phyloP scores from a whole-genome alignment of 2,888 invertebrate genomes.

The Congeria kusceri region DNA sequence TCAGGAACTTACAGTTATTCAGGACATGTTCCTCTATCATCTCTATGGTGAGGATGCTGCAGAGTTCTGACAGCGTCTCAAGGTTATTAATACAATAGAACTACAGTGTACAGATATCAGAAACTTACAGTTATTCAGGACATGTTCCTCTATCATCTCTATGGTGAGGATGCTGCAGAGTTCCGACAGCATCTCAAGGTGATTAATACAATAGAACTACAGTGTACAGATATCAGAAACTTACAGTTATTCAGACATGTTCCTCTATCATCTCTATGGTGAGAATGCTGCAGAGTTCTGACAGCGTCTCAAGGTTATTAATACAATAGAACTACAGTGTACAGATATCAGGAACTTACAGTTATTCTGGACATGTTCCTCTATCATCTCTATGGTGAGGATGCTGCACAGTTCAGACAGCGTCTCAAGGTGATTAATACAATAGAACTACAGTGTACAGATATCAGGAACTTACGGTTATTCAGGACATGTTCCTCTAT shows the following conservation, averaged over 20 bases:
- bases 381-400: constrained; percentile 90
- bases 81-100: constrained; percentile 98
- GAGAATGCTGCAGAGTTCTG: too few species aligned
- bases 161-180: too few species aligned
- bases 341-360: constrained; percentile 87
- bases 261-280: too few species aligned
- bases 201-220: too few species aligned
- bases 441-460: too few species aligned
- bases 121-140: too few species aligned
- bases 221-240: too few species aligned
- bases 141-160: too few species aligned
- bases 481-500: constrained; percentile 95
- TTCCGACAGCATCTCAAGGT: too few species aligned
- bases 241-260: too few species aligned
- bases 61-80: constrained; percentile 98
- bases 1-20: constrained; percentile 91
- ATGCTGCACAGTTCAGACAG: constrained; percentile 93
- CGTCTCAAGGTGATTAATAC: constrained; percentile 97
- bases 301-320: too few species aligned
- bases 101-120: constrained; percentile 96
- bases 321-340: too few species aligned
- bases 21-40: constrained; percentile 96
- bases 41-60: constrained; percentile 88
- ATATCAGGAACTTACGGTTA: constrained; percentile 92
- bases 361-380: constrained; percentile 94